Evolutionary conservation across 2,888 invertebrate genomes (phyloP).

Genomic region (Netelia inedita): DNA sequence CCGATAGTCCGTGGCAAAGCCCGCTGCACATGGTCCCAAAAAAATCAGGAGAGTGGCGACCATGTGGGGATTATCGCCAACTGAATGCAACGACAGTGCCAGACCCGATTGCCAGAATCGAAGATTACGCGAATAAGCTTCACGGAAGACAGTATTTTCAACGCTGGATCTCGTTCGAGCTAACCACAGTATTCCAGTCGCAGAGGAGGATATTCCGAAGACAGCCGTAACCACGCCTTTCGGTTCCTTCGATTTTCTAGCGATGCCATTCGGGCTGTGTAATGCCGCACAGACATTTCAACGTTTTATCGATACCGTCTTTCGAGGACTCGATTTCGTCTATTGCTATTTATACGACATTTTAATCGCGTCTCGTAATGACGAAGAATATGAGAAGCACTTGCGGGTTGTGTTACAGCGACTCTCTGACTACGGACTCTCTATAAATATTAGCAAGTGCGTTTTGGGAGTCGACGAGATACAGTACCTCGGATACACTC

Average conservation of each 20-base stretch:
- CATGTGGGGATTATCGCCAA: conserved; percentile 77
- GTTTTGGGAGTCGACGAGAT: conserved; percentile 60
- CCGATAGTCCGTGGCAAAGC: conserved; percentile 82
- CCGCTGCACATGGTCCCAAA: conserved; percentile 80
- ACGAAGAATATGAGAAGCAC: conserved; percentile 43
- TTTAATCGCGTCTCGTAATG: conserved; percentile 39
- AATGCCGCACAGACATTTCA: conserved; percentile 77
- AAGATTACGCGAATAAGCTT: conserved; percentile 75
- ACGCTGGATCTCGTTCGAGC: conserved; percentile 73
- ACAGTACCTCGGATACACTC: conserved; percentile 68
- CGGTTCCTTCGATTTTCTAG: conserved; percentile 72
- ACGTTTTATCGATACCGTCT: conserved; percentile 70
- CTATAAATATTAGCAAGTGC: conserved; percentile 71
- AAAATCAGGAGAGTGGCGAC: conserved; percentile 70
- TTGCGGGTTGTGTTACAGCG: conserved; percentile 56
- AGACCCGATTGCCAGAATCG: conserved; percentile 79
- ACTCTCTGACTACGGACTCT: conserved; percentile 63
- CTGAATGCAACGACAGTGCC: conserved; percentile 78
- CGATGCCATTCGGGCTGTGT: conserved; percentile 73
- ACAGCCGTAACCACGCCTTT: conserved; percentile 77
- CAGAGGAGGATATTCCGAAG: conserved; percentile 73
- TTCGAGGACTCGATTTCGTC: conserved; percentile 43
- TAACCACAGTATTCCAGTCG: conserved; percentile 76
- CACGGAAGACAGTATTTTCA: conserved; percentile 74
- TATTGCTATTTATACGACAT: conserved; percentile 59